phyloP scores from a whole-genome alignment of 1,140 invertebrate genomes.

The Orchestia grillus region DNA sequence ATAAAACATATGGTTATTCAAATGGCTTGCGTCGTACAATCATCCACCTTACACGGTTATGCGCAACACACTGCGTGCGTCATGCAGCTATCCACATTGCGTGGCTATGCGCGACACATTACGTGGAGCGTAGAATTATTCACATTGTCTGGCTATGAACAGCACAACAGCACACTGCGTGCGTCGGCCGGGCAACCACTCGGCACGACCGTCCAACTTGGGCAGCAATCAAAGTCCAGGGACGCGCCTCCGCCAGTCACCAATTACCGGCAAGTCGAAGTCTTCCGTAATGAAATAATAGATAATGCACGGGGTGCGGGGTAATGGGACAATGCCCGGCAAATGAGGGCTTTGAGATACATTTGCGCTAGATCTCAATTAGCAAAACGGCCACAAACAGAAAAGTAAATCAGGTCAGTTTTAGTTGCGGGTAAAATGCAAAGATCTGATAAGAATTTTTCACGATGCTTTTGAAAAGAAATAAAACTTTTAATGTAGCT shows the following conservation, averaged over 20 bases:
- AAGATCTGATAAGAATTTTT: background rate
- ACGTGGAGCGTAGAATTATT: no score
- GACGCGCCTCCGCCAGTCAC: background rate
- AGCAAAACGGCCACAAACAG: background rate
- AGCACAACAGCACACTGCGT: no score
- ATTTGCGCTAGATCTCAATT: background rate
- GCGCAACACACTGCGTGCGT: no score
- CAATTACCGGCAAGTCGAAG: background rate
- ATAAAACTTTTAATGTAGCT: background rate
- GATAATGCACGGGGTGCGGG: background rate
- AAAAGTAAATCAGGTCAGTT: background rate
- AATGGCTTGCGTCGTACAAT: no score
- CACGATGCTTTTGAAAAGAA: background rate
- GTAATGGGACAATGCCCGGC: background rate
- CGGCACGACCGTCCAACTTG: background rate
- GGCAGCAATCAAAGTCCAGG: background rate
- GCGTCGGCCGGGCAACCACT: no score
- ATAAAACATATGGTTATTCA: no score
- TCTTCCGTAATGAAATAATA: constrained; percentile 1
- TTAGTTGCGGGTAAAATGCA: background rate
- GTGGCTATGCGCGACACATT: no score
- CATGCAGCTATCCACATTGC: no score
- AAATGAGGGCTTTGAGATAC: background rate
- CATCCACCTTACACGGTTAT: no score
- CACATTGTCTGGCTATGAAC: no score